A percentile compares a stretch with the other conserved stretches of the same genome.
These are phyloP conservation scores for Danio rerio DNA, from an alignment of 2,113 vertebrate genomes.

Conservation along the genomic window GRCz12tu NC_133197.1:3616001-3616500, in stretches of 20 bases:
- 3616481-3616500: slow-evolving; percentile 96
- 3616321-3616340: slow-evolving; percentile 97
- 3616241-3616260: slow-evolving; percentile 94
- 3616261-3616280: slow-evolving; percentile 91
- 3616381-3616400: slow-evolving; percentile 92
- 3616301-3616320: slow-evolving; percentile 95
- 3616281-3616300: slow-evolving; percentile 96
- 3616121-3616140: slow-evolving; percentile 96
- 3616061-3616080: slow-evolving; percentile 94
- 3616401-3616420: slow-evolving; percentile 95
- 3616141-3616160: slow-evolving; percentile 95
- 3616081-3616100: slow-evolving; percentile 96
- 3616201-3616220: slow-evolving; percentile 92
- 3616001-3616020: slow-evolving; percentile 95
- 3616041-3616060: slow-evolving; percentile 91
- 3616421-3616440: slow-evolving; percentile 95
- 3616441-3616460: slow-evolving; percentile 95
- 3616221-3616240: slow-evolving; percentile 94
- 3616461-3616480: slow-evolving; percentile 99
- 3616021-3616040: slow-evolving; percentile 92
- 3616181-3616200: slow-evolving; percentile 94
- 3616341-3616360: slow-evolving; percentile 98
- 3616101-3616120: slow-evolving; percentile 88
- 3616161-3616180: slow-evolving; percentile 98
- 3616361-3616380: slow-evolving; percentile 96